Conservation (phyloP, 2,113 vertebrate genomes). For the Gallinago media region DNA sequence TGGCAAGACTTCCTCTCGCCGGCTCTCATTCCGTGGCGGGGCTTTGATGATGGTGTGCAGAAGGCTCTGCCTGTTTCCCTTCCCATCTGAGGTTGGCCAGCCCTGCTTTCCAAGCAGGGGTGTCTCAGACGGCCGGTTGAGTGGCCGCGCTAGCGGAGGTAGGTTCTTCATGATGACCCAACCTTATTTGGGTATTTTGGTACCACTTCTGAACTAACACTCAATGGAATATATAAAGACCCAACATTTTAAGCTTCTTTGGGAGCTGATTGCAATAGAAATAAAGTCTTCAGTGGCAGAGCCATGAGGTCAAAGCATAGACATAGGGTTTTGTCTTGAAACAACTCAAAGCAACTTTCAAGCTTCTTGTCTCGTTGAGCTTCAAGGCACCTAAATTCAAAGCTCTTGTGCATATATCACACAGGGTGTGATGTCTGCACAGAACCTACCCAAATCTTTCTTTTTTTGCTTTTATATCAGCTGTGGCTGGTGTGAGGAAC, state of each 20-base stretch:
- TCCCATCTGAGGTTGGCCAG: background rate
- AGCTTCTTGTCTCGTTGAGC: background rate
- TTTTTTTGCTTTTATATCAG: fast-evolving
- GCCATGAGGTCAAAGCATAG: background rate
- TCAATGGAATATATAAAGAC: background rate
- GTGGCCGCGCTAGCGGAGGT: background rate
- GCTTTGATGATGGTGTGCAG: constrained; percentile 43
- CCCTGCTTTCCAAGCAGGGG: background rate
- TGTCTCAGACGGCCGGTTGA: background rate
- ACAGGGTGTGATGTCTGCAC: background rate
- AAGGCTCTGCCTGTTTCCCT: background rate
- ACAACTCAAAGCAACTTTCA: background rate
- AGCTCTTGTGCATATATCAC: fast-evolving
- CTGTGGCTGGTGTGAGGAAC: background rate
- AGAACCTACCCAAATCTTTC: background rate
- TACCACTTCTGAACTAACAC: background rate
- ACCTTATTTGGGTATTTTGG: background rate
- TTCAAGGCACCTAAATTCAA: background rate
- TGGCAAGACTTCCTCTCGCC: background rate
- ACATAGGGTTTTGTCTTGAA: background rate
- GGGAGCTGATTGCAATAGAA: background rate
- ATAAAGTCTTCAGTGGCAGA: background rate
- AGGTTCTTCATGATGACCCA: background rate
- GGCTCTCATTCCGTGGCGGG: background rate
- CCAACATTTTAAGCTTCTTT: background rate